Base-by-base conservation (phyloP, 1,140 invertebrate species). In the Bombus difficillimus region DNA sequence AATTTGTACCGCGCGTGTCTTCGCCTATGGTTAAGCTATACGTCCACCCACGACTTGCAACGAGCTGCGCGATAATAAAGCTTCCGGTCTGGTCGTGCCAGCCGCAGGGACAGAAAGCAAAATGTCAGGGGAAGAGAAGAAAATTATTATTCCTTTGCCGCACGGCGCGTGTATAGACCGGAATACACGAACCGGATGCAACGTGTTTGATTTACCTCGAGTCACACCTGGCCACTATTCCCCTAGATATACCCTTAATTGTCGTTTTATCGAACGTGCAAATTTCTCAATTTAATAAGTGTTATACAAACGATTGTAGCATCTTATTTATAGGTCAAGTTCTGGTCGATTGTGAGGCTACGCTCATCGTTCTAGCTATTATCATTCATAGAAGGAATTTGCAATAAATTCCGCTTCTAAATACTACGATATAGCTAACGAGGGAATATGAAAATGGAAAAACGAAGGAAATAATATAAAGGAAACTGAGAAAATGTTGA, bases 111-210 rank as follows among this genome's bases (percentile, higher is more conserved):
- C 81, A 72, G 59, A 83, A 91, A 86, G 86, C 83, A 86, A 92
- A 90, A 82, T 57, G 64, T 57, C 72, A 37, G 81, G 72, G 57
- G 41, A 81, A 78, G 72, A 77, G 68, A 57, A 89, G 80, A 86
- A 88, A 90, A 91, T 83, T 80, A 91, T 88, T 83, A 90, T 87
- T 89, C 81, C 76, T 83, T 80, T 34, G 32, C 69, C 69, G 76
- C 76, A 12, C 47, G 76, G 47, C 68, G 77, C 74, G 78, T 74
- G 71, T 80, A 82, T 76, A 69, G 66, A 68, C 62, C 83, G 47
- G n/a, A 66, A 59, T 86, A 88, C 81, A 78, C 59, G 77, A 57
- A 83, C 83, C 84, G 88, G 80, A 88, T 81, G 86, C 68, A 68
- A 41, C 69, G 78, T 73, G 43, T 84, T 85, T 78, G 66, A 83